phyloP scores from a whole-genome alignment of 2,113 vertebrate genomes.

The Corynorhinus townsendii region DNA sequence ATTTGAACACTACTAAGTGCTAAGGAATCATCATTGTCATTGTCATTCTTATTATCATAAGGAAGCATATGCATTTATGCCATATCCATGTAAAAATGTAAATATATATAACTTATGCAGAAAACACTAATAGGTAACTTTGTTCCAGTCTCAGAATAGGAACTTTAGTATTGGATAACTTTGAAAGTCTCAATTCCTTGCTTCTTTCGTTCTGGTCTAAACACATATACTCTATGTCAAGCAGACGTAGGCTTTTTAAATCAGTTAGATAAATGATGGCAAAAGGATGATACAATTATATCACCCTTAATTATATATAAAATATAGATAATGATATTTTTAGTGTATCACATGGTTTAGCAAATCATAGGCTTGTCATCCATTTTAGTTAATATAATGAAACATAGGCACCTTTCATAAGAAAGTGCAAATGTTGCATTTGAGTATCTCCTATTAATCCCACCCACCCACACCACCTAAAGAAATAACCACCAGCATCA shows the following conservation, averaged over 20 bases:
- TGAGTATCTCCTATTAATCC: neutral
- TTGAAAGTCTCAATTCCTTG: neutral
- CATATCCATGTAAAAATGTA: neutral
- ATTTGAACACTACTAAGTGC: neutral
- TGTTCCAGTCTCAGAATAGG: neutral
- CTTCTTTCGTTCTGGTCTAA: neutral
- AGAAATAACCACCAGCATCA: neutral
- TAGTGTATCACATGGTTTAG: neutral
- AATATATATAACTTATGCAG: neutral
- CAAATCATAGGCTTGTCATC: neutral
- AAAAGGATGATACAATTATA: neutral
- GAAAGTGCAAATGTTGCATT: neutral
- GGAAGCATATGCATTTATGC: neutral
- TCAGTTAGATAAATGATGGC: neutral
- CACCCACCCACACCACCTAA: rapidly evolving
- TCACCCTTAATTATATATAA: neutral
- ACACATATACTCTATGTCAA: neutral
- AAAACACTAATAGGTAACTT: neutral
- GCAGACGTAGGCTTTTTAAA: neutral
- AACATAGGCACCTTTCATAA: neutral
- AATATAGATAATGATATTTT: neutral
- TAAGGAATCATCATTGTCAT: neutral
- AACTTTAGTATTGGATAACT: neutral
- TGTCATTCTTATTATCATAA: neutral
- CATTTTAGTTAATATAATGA: neutral